Evolutionary conservation across 2,888 invertebrate species (phyloP).

Genomic region (Polyploca ridens): DNA sequence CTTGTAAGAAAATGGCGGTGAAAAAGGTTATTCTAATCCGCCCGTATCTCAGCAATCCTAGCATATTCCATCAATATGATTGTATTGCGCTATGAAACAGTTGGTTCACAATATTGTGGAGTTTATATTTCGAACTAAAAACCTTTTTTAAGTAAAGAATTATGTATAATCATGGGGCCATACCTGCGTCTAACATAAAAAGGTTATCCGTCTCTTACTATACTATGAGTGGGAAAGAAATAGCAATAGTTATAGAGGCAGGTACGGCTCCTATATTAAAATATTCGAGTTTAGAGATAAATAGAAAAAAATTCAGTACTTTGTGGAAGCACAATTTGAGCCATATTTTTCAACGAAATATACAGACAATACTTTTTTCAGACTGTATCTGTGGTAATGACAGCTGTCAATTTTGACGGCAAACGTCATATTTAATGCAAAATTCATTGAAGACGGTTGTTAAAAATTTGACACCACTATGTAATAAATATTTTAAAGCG

Average conservation of each 20-base stretch:
- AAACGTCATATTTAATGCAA: background rate
- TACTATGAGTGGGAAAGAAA: no score
- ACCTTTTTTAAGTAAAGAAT: background rate
- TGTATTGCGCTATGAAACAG: conserved; percentile 4
- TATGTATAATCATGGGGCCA: background rate
- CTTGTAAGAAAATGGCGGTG: no score
- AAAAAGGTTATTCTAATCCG: no score
- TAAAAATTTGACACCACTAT: background rate
- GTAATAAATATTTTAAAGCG: background rate
- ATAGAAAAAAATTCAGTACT: background rate
- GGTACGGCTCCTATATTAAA: no score
- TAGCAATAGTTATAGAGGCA: no score
- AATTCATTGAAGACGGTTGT: background rate
- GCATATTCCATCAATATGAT: background rate
- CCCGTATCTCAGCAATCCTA: background rate
- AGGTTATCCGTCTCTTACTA: no score
- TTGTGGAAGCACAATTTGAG: conserved; percentile 1
- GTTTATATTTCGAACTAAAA: background rate
- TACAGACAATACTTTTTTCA: conserved; percentile 10
- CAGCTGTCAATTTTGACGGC: conserved; percentile 2
- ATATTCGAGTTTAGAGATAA: conserved; percentile 8
- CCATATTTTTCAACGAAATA: conserved; percentile 5
- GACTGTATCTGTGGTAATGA: background rate
- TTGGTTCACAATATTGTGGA: background rate
- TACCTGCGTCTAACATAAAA: no score